A percentile compares a stretch with the other conserved stretches of the same genome.
phyloP scores from a whole-genome alignment of 2,888 invertebrate species.

The Cryptophagus acutangulus region DNA sequence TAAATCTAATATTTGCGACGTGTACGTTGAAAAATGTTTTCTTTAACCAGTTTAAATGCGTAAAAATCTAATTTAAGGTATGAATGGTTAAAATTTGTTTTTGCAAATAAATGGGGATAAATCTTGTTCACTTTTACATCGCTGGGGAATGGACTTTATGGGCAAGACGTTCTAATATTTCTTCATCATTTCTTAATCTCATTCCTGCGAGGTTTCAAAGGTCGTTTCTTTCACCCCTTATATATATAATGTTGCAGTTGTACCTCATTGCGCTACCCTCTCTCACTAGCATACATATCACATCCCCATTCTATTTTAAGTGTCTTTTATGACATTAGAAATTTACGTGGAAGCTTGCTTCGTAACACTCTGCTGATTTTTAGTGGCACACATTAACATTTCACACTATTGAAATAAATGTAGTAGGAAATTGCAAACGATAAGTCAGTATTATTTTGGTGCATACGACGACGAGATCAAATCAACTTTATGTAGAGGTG shows the following conservation, averaged over 20 bases:
- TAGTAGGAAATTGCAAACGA: neutral
- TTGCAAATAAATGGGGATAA: conserved; percentile 21
- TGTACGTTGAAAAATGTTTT: too few species aligned
- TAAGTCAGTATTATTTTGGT: neutral
- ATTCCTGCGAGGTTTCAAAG: too few species aligned
- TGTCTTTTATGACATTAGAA: too few species aligned
- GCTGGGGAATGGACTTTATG: conserved; percentile 25
- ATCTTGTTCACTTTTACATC: conserved; percentile 23
- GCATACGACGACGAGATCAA: neutral
- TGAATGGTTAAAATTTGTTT: too few species aligned
- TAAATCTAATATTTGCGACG: too few species aligned
- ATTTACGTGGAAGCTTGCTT: too few species aligned
- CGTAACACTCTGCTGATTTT: too few species aligned
- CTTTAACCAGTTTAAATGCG: too few species aligned
- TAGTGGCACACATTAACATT: conserved; percentile 9
- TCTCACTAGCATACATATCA: conserved; percentile 17
- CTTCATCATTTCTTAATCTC: conserved; percentile 34
- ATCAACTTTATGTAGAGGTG: neutral
- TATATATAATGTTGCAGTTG: conserved; percentile 1
- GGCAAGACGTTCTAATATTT: conserved; percentile 26
- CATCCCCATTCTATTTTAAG: too few species aligned
- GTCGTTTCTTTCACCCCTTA: conserved; percentile 15
- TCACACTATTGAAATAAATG: conserved; percentile 11
- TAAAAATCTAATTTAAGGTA: conserved; percentile 13
- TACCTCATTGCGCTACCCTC: neutral